Percentiles rank a stretch among this genome's conserved stretches.
Conservation (phyloP, 2,113 vertebrate genomes). For the Chaenocephalus aceratus region DNA sequence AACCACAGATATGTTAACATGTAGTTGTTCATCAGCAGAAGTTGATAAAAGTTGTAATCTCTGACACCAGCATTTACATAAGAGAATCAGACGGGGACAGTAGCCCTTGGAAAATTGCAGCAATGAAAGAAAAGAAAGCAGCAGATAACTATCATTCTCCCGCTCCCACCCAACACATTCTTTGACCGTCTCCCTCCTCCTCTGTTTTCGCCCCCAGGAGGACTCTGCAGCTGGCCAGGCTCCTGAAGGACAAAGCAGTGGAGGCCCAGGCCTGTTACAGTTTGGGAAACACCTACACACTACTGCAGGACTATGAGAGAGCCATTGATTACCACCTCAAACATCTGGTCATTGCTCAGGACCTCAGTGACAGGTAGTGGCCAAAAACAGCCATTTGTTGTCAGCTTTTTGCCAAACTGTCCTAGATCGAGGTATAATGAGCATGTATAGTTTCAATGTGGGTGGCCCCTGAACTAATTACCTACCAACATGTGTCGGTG, state of each 20-base stretch:
- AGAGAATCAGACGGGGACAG: neutral
- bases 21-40: neutral
- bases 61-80: neutral
- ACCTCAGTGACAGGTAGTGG: conserved; percentile 89
- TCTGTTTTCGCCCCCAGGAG: conserved; percentile 81
- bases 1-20: neutral
- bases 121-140: conserved; percentile 28
- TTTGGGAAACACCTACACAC: conserved; percentile 95
- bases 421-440: conserved; percentile 22
- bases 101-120: conserved; percentile 15
- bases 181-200: conserved; percentile 49
- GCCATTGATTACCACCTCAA: conserved; percentile 97
- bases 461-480: conserved; percentile 12
- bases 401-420: conserved; percentile 11
- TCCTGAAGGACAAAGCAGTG: conserved; percentile 93
- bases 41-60: neutral
- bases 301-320: conserved; percentile 95
- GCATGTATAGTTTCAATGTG: conserved; percentile 1
- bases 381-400: conserved; percentile 10
- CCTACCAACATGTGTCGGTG: conserved; percentile 1
- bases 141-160: conserved; percentile 53
- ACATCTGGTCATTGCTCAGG: conserved; percentile 94
- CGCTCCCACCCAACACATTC: conserved; percentile 56
- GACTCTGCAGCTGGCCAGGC: conserved; percentile 92
- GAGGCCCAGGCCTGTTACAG: conserved; percentile 98